Conservation (phyloP, 2,797 vertebrate genomes). For the Heterohyrax brucei region DNA sequence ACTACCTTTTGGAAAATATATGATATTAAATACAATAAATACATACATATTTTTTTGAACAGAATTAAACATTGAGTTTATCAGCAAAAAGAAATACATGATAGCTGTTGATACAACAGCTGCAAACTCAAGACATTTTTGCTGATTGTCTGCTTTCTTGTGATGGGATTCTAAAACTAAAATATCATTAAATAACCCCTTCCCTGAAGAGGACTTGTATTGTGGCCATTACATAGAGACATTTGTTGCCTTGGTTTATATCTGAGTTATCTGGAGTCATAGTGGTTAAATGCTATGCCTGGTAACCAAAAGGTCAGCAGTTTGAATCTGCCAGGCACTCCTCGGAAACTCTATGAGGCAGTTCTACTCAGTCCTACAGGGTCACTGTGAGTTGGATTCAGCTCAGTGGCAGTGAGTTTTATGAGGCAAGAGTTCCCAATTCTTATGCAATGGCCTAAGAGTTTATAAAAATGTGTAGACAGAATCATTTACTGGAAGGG, state of each 20-base stretch:
- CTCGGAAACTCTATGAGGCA: too few relatives aligned
- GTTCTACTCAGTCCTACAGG: too few relatives aligned
- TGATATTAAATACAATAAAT: slow-evolving; percentile 50
- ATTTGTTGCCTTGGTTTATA: background rate
- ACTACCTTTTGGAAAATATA: slow-evolving; percentile 36
- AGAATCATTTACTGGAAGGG: too few relatives aligned
- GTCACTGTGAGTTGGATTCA: too few relatives aligned
- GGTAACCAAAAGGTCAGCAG: too few relatives aligned
- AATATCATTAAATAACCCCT: background rate
- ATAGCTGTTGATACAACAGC: background rate
- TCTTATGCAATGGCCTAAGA: background rate
- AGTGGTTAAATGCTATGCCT: too few relatives aligned
- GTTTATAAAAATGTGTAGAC: background rate
- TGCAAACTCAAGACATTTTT: background rate
- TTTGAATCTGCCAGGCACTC: too few relatives aligned
- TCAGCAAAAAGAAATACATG: slow-evolving; percentile 51
- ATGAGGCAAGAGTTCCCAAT: background rate
- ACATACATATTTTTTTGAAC: slow-evolving; percentile 43
- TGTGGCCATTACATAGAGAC: background rate
- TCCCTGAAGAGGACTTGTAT: background rate
- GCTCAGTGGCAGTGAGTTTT: too few relatives aligned
- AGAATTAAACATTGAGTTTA: background rate
- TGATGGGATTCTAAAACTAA: slow-evolving; percentile 43
- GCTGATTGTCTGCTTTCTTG: slow-evolving; percentile 41
- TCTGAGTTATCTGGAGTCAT: background rate